Evolutionary conservation across 2,888 invertebrate species (phyloP), one percentile per base, ranked within the genome.

Genomic region (Siphonodentalium dalli): DNA sequence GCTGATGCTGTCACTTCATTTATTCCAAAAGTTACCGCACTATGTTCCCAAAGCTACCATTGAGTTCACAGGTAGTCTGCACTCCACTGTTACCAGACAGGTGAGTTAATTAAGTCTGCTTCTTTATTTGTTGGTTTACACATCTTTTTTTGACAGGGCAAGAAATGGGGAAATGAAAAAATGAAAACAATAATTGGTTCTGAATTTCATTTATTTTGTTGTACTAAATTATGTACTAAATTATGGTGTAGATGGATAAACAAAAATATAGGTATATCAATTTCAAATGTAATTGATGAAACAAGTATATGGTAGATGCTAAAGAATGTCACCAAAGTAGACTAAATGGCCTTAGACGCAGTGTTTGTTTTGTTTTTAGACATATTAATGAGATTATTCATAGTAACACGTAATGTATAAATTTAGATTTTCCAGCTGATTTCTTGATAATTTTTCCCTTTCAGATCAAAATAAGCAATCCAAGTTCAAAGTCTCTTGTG

Each of bases 391-490:
- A 39, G 8, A 6, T 21, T 23, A 9, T 8, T 23, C 18, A 9
- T 39, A 21, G 23, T 37, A 5, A 8, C n/a, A 5, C 21, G n/a
- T 21, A 44, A 18, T 13, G 5, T 20, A 21, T 37, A 18, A 37
- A 13, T 15, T 44, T 11, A 11, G 5, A 7, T 11, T 27, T 33
- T 13, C 15, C 13, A 33, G 13, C 15, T n/a, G n/a, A 33, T 33
- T 33, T 8, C n/a, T 33, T 33, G 6, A 15, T n/a, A n/a, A 15
- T 33, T 44, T 15, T 46, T 15, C 20, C 9, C 11, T 34, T 48
- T n/a, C 65, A 81, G 79, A 74, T 81, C 24, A 75, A 75, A 47
- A 52, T 81, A 33, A 74, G 66, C 46, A 82, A 81, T 63, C 77
- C 82, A 3, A 78, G 75, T 58, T 57, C 59, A 21, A 79, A 80